Evolutionary conservation across 2,888 invertebrate species (phyloP).

Genomic region (Zhuqinia jingwanae): DNA sequence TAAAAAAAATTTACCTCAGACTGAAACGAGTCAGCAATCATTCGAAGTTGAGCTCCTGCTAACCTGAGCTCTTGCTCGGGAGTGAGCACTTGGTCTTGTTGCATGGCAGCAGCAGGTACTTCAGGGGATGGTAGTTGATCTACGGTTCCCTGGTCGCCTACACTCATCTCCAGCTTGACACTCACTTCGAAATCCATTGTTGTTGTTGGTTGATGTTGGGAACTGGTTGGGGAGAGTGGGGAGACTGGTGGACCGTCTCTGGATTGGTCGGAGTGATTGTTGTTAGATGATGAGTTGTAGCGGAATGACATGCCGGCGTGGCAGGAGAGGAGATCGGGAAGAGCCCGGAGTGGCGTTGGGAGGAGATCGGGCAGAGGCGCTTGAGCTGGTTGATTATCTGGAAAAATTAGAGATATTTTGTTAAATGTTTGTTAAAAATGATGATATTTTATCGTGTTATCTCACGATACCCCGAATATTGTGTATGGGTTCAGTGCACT

Average conservation of each 20-base stretch:
- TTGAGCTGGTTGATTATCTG: no score
- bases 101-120: background rate
- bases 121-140: no score
- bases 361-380: conserved; percentile 7
- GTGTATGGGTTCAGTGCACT: no score
- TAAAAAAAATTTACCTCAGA: background rate
- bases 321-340: conserved; percentile 73
- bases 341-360: conserved; percentile 33
- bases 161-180: conserved; percentile 15
- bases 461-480: no score
- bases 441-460: no score
- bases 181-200: conserved; percentile 42
- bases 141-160: background rate
- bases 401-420: no score
- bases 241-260: conserved; percentile 6
- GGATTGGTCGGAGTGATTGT: background rate
- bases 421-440: no score
- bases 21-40: conserved; percentile 43
- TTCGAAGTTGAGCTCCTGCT: conserved; percentile 5
- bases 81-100: background rate
- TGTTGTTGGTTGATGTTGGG: background rate
- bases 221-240: conserved; percentile 34
- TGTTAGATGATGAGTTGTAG: conserved; percentile 6
- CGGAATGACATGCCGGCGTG: conserved; percentile 65
- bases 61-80: conserved; percentile 6